Evolutionary conservation across 1,140 invertebrate species (phyloP).

Genomic region (Batillaria attramentaria): DNA sequence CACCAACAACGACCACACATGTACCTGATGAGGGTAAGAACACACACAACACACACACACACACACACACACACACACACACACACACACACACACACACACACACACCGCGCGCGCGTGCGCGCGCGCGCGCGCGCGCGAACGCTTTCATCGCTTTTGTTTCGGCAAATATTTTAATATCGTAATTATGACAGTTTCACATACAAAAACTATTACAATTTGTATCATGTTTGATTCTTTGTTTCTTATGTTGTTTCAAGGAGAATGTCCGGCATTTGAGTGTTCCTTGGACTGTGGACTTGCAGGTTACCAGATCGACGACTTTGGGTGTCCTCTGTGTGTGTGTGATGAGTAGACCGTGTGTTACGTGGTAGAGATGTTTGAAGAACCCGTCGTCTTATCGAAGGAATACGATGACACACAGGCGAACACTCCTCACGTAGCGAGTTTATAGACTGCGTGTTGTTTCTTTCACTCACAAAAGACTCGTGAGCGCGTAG

Average conservation of each 20-base stretch:
- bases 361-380: too few species aligned
- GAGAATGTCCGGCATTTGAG: not conserved
- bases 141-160: not conserved
- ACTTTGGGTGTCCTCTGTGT: not conserved
- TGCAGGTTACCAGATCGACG: not conserved
- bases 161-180: not conserved
- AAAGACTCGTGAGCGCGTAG: too few species aligned
- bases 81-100: not conserved
- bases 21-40: too few species aligned
- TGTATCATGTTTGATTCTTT: not conserved
- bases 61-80: not conserved
- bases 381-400: too few species aligned
- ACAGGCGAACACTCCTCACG: too few species aligned
- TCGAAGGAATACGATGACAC: too few species aligned
- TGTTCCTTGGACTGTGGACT: conserved; percentile 10
- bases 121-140: not conserved
- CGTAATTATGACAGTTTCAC: not conserved
- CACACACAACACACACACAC: not conserved
- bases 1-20: not conserved
- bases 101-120: not conserved
- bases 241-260: not conserved
- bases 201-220: not conserved
- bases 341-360: not conserved
- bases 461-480: too few species aligned
- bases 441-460: too few species aligned